Base-by-base conservation (phyloP, 1,140 invertebrate genomes). In the Drosophila mauritiana region DNA sequence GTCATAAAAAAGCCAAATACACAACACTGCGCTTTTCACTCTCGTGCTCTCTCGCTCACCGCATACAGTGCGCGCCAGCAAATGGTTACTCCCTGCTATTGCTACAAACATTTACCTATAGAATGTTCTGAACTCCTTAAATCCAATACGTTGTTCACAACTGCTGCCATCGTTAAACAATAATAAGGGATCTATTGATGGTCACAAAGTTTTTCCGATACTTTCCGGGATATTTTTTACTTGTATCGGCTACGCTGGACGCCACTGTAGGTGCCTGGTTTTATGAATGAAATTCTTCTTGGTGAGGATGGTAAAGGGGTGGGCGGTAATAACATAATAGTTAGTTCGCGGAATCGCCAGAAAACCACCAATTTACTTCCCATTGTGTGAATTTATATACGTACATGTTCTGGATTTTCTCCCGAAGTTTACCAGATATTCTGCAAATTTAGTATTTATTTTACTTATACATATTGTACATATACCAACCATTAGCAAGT, bases 41-140 rank as follows among this genome's bases (percentile, higher is more conserved):
- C 48, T 39, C 17, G 12, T 12, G 39, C 57, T 52, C 48, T 39
- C 48, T 5, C 48, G 37, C 63, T 62, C 22, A n/a, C n/a, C 34
- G 22, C 13, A 10, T 20, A 65, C 57, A 65, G 57, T 20, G 36
- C 15, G 45, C 63, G 63, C 36, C 57, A 37, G 22, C 39, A 40
- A 39, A 49, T 48, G 48, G 34, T 22, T 31, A 31, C 22, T n/a
- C 34, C 25, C 36, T 15, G 57, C 42, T 20, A 59, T 59, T n/a
- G 42, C 15, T 22, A 37, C 37, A 7, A 46, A 37, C 31, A 46
- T 17, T 64, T 6, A 15, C 13, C 15, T 54, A 37, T 34, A n/a
- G n/a, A 53, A 48, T 46, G 36, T 52, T 42, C 31, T 52, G 40
- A 22, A 40, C 34, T 54, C 40, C 31, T 34, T 48, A 27, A 5